A percentile compares a stretch with the other conserved stretches of the same genome.
These are phyloP conservation scores for Leucozona laternaria DNA, from an alignment of 2,888 invertebrate genomes.

Conservation along the genomic window DNA sequence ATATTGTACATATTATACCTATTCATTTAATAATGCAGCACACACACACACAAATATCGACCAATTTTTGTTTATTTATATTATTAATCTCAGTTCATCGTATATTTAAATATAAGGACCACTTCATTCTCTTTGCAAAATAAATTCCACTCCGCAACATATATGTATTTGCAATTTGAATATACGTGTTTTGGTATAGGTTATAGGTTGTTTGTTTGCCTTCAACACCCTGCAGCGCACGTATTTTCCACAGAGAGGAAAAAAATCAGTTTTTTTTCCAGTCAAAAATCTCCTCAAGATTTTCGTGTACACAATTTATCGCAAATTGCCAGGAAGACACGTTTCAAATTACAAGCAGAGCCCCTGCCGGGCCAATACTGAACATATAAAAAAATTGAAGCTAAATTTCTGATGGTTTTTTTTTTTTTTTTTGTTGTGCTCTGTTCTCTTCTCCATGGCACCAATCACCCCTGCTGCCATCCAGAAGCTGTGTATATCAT, in stretches of 20 bases:
- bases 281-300: conserved; percentile 52
- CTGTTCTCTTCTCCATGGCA: background rate
- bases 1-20: too few species aligned
- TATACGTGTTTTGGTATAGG: conserved; percentile 5
- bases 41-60: background rate
- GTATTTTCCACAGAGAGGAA: conserved; percentile 1
- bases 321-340: conserved; percentile 74
- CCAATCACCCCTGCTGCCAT: background rate
- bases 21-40: background rate
- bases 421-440: conserved; percentile 6
- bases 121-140: conserved; percentile 17
- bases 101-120: conserved; percentile 30
- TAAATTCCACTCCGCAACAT: background rate
- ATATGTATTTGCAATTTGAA: conserved; percentile 25
- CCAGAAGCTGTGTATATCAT: conserved; percentile 32
- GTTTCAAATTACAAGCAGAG: conserved; percentile 66
- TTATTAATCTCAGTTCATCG: conserved; percentile 30
- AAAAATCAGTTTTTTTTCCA: conserved; percentile 22
- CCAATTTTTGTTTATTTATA: background rate
- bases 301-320: conserved; percentile 63
- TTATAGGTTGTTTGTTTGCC: background rate
- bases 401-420: conserved; percentile 44
- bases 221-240: conserved; percentile 37
- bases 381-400: conserved; percentile 29
- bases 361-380: conserved; percentile 38